Evolutionary conservation across 37 sponge, comb jelly and placozoan genomes (phyloP), one percentile per base, ranked within the genome.

Genomic region (Agelas oroides): DNA sequence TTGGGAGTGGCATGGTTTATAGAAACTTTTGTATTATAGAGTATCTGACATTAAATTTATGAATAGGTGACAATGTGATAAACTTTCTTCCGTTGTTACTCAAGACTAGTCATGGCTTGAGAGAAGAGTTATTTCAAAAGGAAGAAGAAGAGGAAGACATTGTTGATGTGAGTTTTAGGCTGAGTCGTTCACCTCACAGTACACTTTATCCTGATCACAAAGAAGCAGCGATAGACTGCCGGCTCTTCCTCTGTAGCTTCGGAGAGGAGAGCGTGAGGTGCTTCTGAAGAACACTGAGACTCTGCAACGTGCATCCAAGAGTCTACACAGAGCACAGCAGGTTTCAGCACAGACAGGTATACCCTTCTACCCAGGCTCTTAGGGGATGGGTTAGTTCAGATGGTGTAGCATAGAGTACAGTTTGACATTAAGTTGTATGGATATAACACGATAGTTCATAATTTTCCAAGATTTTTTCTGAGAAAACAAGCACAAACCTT

Each of bases 271-370:
- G 8, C 46, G 46, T 46, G 46, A 46, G 46, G 6, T 46, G 71
- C 19, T 93, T 53, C 60, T 88, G 59, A 69, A 70, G 52, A 88
- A 93, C 40, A 93, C 93, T 12, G 82, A 84, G 5, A 70, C 85
- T 1, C 65, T 88, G 18, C 55, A 84, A 2, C 70, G 78, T 54
- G 78, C 93, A 36, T 85, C 93, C 37, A 65, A 75, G 19, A 85
- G 78, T 28, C 54, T 93, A 20, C 56, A 68, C 33, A 80, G 86
- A 63, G 85, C 93, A 19, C 81, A 88, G 57, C 81, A 71, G 24
- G 77, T 93, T 5, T 76, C 93, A 15, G 86, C 85, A 72, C 82
- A 93, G 16, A 85, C 93, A 78, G 89, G 89, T 89, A 65, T 53
- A 37, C 27, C 1, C 56, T 5, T 25, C 6, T 34, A 40, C 36